Percentiles rank a stretch among this genome's conserved stretches.
Conservation (phyloP, 2,888 invertebrate species). For the Acrobasis suavella region DNA sequence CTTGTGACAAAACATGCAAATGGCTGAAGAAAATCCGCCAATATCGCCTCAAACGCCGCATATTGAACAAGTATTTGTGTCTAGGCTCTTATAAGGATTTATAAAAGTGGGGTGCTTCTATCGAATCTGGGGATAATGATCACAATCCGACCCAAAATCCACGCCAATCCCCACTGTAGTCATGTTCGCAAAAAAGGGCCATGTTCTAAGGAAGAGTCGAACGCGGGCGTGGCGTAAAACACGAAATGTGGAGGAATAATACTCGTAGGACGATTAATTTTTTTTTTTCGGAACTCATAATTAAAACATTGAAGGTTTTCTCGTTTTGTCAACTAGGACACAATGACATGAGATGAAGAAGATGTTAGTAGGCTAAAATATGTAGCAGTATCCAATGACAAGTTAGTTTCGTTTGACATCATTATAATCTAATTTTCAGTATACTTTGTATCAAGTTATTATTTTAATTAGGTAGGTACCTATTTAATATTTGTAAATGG, state of each 20-base stretch:
- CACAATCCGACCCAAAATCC: slow-evolving; percentile 55
- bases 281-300: neutral
- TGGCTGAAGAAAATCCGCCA: slow-evolving; percentile 42
- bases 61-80: slow-evolving; percentile 55
- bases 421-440: too few relatives aligned
- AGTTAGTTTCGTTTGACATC: too few relatives aligned
- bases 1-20: slow-evolving; percentile 49
- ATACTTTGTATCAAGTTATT: too few relatives aligned
- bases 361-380: too few relatives aligned
- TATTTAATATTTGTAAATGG: too few relatives aligned
- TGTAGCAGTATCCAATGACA: too few relatives aligned
- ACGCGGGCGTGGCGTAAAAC: slow-evolving; percentile 3
- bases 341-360: too few relatives aligned
- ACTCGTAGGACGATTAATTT: too few relatives aligned
- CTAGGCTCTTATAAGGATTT: slow-evolving; percentile 56
- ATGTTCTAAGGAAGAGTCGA: slow-evolving; percentile 23
- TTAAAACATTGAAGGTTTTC: too few relatives aligned
- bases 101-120: slow-evolving; percentile 56
- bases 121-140: slow-evolving; percentile 64
- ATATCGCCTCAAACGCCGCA: slow-evolving; percentile 48
- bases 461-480: too few relatives aligned
- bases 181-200: slow-evolving; percentile 34
- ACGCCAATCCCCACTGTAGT: slow-evolving; percentile 45
- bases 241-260: slow-evolving; percentile 5
- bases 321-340: too few relatives aligned